Base-by-base conservation (phyloP, 2,888 invertebrate genomes). In the Diarsia mendica region DNA sequence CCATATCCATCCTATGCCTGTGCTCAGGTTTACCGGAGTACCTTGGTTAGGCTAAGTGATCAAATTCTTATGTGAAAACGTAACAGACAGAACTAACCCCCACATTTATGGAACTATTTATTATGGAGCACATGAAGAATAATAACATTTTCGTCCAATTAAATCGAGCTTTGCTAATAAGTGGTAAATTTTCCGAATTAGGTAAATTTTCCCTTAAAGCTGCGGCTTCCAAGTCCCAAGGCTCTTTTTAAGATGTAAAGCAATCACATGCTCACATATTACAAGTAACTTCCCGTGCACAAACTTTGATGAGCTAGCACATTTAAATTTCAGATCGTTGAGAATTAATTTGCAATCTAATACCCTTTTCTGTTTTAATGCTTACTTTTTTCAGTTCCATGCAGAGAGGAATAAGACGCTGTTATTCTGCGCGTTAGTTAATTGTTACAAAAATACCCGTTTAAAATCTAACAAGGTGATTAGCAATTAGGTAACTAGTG, bases 311-410 rank as follows among this genome's bases (percentile, higher is more conserved):
- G 93, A 95, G 91, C 91, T 90, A 44, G 63, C 92, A 76, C 89
- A 95, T 95, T 95, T 95, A 95, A 95, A 95, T 94, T 95, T 95
- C 92, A 95, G 92, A 95, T 95, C 92, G 89, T 87, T 90, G 86
- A 79, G 94, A 94, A 95, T 95, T 95, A 93, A 95, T 95, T 95
- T 94, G 92, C 94, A 94, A 93, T 84, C 90, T 92, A 92, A 93
- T 93, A 92, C 89, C 91, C 89, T 90, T 92, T 91, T 89, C 83
- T 91, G 90, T 91, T 91, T 89, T 90, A 92, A 90, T 90, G 87
- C 89, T 89, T 88, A 85, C 89, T 91, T 93, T 91, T 89, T 89
- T 65, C 39, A 82, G 44, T 83, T 74, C 49, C 13, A 23, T 67
- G 55, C 18, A 70, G 53, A 77, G 72, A 48, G 8, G n/a, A 75